Evolutionary conservation across 2,797 vertebrate genomes (phyloP), one percentile per base, ranked within the genome.

Genomic region (Leptatherina wallacei): DNA sequence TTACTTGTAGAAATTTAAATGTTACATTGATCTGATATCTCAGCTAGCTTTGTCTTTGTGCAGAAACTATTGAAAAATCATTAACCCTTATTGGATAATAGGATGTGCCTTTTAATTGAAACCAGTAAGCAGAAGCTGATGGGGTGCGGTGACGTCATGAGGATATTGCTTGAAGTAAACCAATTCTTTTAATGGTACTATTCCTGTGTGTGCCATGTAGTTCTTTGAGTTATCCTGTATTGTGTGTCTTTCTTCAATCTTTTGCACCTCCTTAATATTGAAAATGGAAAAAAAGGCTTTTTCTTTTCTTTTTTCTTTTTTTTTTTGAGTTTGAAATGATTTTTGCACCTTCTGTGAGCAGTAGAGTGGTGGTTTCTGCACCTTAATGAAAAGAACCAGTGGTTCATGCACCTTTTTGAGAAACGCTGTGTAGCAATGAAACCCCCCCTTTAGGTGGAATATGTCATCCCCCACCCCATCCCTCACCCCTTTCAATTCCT

Each of bases 301-400:
- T 86, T 70, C 76, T 49, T 80, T 85, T 69, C 3, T 32, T 32
- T 32, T 32, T 4, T 32, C 3, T 32, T 2, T 32, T 32, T 2
- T 27, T 27, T 27, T 27, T 27, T 27, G 60, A 77, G 73, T 84
- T 85, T 77, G 71, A 74, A 66, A 81, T 75, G 70, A 84, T 85
- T 88, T 89, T 89, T 86, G 89, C 83, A 91, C 85, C 91, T 88
- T 91, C 82, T 72, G 56, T 63, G 75, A 82, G 80, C 72, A 80
- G 69, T 86, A 78, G 77, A 77, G 66, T 71, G 78, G 88, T 86
- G 75, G 73, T 84, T 88, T 82, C 75, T 85, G 92, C 94, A 94
- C 94, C 92, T 94, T 95, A 92, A 75, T 71, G 90, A 93, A 87
- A 92, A 87, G 90, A 94, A 91, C 85, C 87, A 88, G 80, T 78